phyloP scores from a whole-genome alignment of 2,797 vertebrate genomes.

The Malurus leucopterus region DNA sequence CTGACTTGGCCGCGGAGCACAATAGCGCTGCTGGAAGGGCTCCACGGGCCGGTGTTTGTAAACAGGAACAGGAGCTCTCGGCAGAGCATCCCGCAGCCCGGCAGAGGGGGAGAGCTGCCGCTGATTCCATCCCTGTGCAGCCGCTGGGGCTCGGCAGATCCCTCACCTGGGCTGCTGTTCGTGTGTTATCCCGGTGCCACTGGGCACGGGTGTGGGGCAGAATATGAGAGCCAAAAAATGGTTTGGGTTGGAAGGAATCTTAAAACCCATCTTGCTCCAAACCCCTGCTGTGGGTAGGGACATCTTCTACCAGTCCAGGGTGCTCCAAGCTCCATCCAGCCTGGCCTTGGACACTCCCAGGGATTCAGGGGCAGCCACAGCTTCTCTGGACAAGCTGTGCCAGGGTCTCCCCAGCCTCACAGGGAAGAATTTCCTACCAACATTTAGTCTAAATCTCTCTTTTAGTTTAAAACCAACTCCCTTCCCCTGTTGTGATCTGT shows the following conservation, averaged over 20 bases:
- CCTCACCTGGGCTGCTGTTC: background rate
- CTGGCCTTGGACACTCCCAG: background rate
- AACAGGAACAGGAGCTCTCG: background rate
- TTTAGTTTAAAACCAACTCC: background rate
- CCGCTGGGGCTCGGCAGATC: rapidly evolving
- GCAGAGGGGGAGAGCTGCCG: rapidly evolving
- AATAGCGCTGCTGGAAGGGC: background rate
- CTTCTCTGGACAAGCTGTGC: background rate
- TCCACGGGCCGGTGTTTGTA: background rate
- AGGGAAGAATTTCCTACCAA: background rate
- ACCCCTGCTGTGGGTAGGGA: background rate
- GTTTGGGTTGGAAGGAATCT: background rate
- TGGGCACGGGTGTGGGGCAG: rapidly evolving
- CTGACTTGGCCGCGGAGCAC: background rate
- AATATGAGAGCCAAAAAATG: background rate
- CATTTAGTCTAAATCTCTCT: background rate
- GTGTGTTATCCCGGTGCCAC: background rate
- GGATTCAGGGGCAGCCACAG: background rate
- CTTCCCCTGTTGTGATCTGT: no score
- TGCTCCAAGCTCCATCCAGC: background rate
- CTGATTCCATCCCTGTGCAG: background rate
- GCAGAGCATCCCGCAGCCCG: background rate
- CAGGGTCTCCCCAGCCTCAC: background rate
- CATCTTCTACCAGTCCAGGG: background rate
- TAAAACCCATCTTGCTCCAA: background rate